Percentiles rank a stretch among this genome's conserved stretches.
phyloP scores from a whole-genome alignment of 2,113 vertebrate genomes.

The Aphelocoma coerulescens region DNA sequence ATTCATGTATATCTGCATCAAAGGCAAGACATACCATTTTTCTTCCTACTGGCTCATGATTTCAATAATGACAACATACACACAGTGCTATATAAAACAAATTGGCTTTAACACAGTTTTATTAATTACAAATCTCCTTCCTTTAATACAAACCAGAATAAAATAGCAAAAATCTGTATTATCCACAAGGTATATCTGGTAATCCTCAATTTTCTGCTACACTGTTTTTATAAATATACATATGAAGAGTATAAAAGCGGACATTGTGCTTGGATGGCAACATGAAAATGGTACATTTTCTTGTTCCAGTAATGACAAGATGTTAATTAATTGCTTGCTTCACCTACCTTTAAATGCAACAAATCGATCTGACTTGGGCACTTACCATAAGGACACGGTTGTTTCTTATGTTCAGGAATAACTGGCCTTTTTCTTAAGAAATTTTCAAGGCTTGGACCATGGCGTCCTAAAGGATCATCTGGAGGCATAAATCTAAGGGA shows the following conservation, averaged over 20 bases:
- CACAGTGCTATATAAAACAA: not conserved
- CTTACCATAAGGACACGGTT: conserved; percentile 98
- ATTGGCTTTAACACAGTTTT: not conserved
- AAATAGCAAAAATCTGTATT: not conserved
- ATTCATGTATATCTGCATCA: not conserved
- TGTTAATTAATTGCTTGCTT: not conserved
- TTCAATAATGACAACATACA: not conserved
- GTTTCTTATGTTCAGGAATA: conserved; percentile 97
- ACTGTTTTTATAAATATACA: not conserved
- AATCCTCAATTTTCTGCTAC: not conserved
- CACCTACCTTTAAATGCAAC: not conserved
- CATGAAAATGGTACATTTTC: not conserved
- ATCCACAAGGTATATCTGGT: not conserved
- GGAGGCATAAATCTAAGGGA: conserved; percentile 93
- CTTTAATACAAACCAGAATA: not conserved
- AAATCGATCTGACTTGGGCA: not conserved
- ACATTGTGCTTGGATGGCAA: not conserved
- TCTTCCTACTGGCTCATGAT: not conserved
- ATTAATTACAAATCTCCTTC: not conserved
- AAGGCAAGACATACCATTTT: not conserved
- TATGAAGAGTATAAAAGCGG: not conserved
- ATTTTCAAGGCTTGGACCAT: conserved; percentile 97
- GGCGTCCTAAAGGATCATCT: conserved; percentile 95
- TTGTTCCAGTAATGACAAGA: not conserved
- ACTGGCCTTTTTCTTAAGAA: conserved; percentile 94